Percentiles rank a stretch among this genome's conserved stretches.
Evolutionary conservation across 2,113 vertebrate species (phyloP).

Genomic region (Cololabis saira): DNA sequence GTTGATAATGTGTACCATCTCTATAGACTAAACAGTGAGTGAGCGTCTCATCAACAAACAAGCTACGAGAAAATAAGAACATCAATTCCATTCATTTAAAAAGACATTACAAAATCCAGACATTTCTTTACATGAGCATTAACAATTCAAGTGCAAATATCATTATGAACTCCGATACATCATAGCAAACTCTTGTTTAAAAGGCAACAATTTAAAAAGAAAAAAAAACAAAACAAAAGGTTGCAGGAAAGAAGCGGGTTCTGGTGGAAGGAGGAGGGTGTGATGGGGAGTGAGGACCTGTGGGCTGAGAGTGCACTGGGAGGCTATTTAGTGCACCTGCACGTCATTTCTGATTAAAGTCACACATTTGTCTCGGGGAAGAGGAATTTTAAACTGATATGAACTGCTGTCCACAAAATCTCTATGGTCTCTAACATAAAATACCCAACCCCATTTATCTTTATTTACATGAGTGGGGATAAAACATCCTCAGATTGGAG

Average conservation of each 20-base stretch:
- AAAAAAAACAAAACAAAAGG: slow-evolving; percentile 15
- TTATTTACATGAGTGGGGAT: slow-evolving; percentile 47
- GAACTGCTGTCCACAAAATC: slow-evolving; percentile 20
- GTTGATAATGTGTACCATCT: slow-evolving; percentile 71
- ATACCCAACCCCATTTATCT: slow-evolving; percentile 1
- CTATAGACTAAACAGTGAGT: slow-evolving; percentile 74
- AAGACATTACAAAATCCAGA: slow-evolving; percentile 99
- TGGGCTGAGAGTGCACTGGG: slow-evolving; percentile 2
- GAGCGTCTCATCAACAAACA: slow-evolving; percentile 77
- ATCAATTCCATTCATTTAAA: slow-evolving; percentile 89
- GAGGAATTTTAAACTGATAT: not conserved
- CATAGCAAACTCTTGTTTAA: slow-evolving; percentile 82
- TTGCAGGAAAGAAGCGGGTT: slow-evolving; percentile 57
- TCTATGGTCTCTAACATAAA: not conserved
- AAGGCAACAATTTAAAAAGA: slow-evolving; percentile 68
- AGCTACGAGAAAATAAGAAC: slow-evolving; percentile 79
- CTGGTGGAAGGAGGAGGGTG: slow-evolving; percentile 15
- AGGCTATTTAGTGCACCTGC: not conserved
- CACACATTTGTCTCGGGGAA: not conserved
- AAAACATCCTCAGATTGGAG: not conserved
- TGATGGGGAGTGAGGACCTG: not conserved
- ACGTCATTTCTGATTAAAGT: too few relatives aligned
- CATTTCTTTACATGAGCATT: slow-evolving; percentile 97
- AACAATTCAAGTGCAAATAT: slow-evolving; percentile 99
- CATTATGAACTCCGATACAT: slow-evolving; percentile 89